Base-by-base conservation (phyloP, 2,797 vertebrate genomes). In the Melanotaenia maccullochi region DNA sequence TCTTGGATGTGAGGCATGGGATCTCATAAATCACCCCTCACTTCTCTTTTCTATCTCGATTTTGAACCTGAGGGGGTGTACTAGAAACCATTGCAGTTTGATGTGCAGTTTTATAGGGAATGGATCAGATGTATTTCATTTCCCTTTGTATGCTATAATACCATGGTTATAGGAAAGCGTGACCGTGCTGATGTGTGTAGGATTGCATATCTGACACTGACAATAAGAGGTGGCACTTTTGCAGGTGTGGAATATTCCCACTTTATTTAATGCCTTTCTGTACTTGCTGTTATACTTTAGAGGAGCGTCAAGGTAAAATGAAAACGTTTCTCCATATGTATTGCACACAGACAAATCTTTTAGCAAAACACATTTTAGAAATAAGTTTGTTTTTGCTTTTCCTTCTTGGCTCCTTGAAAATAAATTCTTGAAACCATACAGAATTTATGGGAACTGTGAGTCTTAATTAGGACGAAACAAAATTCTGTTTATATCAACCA, bases 1-100 rank as follows among this genome's bases (percentile, higher is more conserved):
- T 70, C 52, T 68, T 18, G 70, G 75, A 84, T 84, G 62, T 79
- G 68, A 73, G 60, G 73, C 65, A 35, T 42, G 62, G 67, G 71
- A 76, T 86, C 80, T 79, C 63, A 81, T 83, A 75, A 86, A 87
- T 87, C 78, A 73, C 64, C 73, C 71, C 62, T 82, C 75, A 60
- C 73, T 79, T 76, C 60, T 73, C 60, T 47, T 54, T 54, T 28
- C 25, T 64, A 56, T 79, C 79, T 78, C 49, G 79, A 67, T 75
- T 61, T 65, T 62, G 42, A 60, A 75, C 83, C 71, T 75, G 51
- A 28, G 73, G 71, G 73, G 68, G 18, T 38, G 32, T 33, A 65
- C 13, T 18, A 4, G 51, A 63, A 36, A 59, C 74, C 60, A 66
- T 30, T 36, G 57, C 8, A 5, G 61, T 72, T 81, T 83, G 75